Percentiles rank a stretch among this genome's conserved stretches.
These are phyloP conservation scores for Schizaphis graminum DNA, from an alignment of 2,888 invertebrate genomes.

Conservation along the genomic window DNA sequence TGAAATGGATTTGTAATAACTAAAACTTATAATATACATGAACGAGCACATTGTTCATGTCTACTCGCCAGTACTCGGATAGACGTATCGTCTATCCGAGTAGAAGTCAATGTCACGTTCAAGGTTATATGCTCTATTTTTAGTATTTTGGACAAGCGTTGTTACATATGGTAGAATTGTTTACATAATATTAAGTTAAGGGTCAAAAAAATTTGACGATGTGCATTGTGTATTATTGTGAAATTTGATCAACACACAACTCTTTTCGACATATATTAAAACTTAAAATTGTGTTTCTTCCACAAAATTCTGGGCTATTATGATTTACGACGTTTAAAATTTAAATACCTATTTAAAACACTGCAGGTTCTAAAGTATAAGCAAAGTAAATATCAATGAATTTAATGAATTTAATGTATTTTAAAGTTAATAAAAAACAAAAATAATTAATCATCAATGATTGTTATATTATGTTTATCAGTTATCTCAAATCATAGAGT, in stretches of 20 bases:
- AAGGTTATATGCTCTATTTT: background rate
- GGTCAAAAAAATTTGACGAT: background rate
- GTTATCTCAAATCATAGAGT: background rate
- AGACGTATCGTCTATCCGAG: background rate
- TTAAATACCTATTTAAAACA: background rate
- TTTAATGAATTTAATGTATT: background rate
- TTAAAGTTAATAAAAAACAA: background rate
- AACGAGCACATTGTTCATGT: background rate
- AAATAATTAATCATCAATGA: background rate
- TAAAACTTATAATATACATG: background rate
- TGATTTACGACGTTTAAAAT: background rate
- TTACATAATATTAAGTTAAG: background rate
- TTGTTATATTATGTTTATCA: background rate
- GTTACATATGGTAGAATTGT: background rate
- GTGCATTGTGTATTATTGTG: background rate
- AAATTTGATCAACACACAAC: background rate
- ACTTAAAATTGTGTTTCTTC: background rate
- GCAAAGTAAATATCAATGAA: background rate
- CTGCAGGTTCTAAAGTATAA: background rate
- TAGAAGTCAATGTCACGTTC: conserved; percentile 1
- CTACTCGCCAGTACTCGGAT: background rate
- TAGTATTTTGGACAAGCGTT: background rate
- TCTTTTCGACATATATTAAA: background rate
- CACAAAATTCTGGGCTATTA: background rate
- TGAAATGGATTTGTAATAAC: background rate